Conservation (phyloP, 2,888 invertebrate genomes). For the Pomacea canaliculata region DNA sequence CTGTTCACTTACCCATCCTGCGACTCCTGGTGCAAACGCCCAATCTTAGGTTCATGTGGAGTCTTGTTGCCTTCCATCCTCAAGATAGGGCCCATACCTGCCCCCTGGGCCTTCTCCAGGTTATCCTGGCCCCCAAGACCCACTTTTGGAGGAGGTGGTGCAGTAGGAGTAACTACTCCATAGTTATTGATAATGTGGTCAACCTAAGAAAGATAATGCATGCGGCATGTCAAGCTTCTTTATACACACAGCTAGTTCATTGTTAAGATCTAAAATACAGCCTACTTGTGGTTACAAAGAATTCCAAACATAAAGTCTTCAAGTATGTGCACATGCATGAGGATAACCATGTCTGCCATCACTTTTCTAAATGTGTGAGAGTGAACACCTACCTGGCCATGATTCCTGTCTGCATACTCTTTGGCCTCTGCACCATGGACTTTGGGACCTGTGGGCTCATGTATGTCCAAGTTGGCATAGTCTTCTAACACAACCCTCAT, state of each 20-base stretch:
- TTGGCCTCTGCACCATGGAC: constrained; percentile 54
- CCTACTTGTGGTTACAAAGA: too few species aligned
- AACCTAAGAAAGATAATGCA: not conserved
- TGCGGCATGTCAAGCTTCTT: too few species aligned
- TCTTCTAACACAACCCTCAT: constrained; percentile 58
- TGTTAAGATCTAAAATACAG: too few species aligned
- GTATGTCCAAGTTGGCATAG: constrained; percentile 50
- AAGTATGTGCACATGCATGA: too few species aligned
- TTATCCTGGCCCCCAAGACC: constrained; percentile 46
- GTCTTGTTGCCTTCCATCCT: constrained; percentile 50
- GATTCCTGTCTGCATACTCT: constrained; percentile 56
- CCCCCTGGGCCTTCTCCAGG: constrained; percentile 50
- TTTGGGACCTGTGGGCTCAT: constrained; percentile 45
- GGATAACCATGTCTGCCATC: too few species aligned
- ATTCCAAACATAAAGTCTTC: too few species aligned
- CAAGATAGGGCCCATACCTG: constrained; percentile 58
- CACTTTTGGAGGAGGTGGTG: constrained; percentile 45
- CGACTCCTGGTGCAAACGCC: constrained; percentile 56
- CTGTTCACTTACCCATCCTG: constrained; percentile 48
- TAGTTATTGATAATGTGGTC: constrained; percentile 53
- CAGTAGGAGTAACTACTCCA: constrained; percentile 41
- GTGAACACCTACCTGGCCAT: constrained; percentile 42
- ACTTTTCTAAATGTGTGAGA: too few species aligned
- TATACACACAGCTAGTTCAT: too few species aligned
- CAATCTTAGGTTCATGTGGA: constrained; percentile 46